Evolutionary conservation across 1,140 invertebrate genomes (phyloP).

Genomic region (Goniozus legneri): DNA sequence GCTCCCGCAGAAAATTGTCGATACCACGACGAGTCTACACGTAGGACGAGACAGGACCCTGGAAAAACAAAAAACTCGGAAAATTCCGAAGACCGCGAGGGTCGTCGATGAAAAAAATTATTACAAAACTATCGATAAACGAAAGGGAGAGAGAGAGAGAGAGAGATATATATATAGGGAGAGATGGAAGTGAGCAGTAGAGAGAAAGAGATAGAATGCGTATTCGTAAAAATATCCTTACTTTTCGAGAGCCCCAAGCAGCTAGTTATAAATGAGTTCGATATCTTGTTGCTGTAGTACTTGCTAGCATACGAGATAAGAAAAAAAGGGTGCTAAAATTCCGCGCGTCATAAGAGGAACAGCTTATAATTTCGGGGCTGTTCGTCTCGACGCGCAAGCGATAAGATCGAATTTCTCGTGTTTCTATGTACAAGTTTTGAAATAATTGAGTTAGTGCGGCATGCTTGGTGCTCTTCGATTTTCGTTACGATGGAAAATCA

Average conservation of each 20-base stretch:
- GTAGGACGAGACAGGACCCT: too few species aligned
- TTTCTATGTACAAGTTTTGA: slow-evolving; percentile 47
- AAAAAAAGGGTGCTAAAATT: slow-evolving; percentile 41
- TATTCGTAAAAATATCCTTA: slow-evolving; percentile 41
- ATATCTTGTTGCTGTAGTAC: too few species aligned
- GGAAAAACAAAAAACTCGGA: too few species aligned
- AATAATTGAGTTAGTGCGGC: slow-evolving; percentile 52
- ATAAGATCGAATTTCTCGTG: slow-evolving; percentile 39
- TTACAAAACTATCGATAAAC: neutral
- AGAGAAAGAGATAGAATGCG: slow-evolving; percentile 14
- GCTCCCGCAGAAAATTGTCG: too few species aligned
- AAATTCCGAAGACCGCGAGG: too few species aligned
- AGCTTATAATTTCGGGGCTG: too few species aligned
- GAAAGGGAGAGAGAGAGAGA: slow-evolving; percentile 5
- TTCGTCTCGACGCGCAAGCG: slow-evolving; percentile 45
- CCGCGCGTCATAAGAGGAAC: slow-evolving; percentile 38
- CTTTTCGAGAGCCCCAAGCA: slow-evolving; percentile 51
- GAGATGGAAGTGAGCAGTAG: slow-evolving; percentile 2
- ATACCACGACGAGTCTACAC: too few species aligned
- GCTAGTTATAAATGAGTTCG: slow-evolving; percentile 50
- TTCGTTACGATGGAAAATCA: slow-evolving; percentile 26
- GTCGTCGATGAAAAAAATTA: too few species aligned
- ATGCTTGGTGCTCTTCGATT: slow-evolving; percentile 47
- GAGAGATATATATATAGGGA: neutral
- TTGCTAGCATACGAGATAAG: slow-evolving; percentile 36